Percentiles rank a stretch among this genome's conserved stretches.
phyloP scores from a whole-genome alignment of 2,888 invertebrate genomes.

The Nebria salina region DNA sequence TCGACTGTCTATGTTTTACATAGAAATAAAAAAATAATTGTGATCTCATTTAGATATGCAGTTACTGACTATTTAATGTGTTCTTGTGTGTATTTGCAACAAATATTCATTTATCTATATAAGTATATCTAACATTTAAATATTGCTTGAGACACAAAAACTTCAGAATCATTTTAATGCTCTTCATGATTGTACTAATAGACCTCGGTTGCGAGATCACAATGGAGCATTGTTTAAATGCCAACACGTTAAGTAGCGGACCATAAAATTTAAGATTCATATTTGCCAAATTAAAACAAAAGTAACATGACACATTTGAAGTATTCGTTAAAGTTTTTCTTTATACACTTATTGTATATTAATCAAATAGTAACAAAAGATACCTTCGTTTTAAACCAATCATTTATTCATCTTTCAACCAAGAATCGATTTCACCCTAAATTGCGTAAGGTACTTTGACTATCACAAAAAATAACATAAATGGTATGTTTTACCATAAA shows the following conservation, averaged over 20 bases:
- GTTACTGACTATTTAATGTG: not conserved
- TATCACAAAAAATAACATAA: too few relatives aligned
- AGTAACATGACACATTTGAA: not conserved
- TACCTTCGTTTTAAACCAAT: not conserved
- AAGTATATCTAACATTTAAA: constrained; percentile 34
- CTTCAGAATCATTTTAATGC: constrained; percentile 39
- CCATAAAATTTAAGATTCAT: constrained; percentile 18
- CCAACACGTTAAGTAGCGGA: constrained; percentile 35
- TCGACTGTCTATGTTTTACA: not conserved
- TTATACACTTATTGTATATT: not conserved
- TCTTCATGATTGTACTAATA: constrained; percentile 42
- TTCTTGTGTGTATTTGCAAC: not conserved
- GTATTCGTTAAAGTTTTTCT: not conserved
- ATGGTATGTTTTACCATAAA: too few relatives aligned
- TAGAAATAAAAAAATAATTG: not conserved
- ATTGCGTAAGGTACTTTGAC: too few relatives aligned
- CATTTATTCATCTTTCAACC: too few relatives aligned
- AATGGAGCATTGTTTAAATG: constrained; percentile 35
- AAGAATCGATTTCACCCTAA: too few relatives aligned
- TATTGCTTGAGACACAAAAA: constrained; percentile 43
- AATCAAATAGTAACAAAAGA: not conserved
- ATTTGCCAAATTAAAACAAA: constrained; percentile 4
- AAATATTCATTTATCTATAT: constrained; percentile 8
- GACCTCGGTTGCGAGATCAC: constrained; percentile 37
- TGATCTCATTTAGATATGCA: not conserved